Conservation (phyloP, 2,888 invertebrate genomes). For the Scaptodrosophila latifasciaeformis region DNA sequence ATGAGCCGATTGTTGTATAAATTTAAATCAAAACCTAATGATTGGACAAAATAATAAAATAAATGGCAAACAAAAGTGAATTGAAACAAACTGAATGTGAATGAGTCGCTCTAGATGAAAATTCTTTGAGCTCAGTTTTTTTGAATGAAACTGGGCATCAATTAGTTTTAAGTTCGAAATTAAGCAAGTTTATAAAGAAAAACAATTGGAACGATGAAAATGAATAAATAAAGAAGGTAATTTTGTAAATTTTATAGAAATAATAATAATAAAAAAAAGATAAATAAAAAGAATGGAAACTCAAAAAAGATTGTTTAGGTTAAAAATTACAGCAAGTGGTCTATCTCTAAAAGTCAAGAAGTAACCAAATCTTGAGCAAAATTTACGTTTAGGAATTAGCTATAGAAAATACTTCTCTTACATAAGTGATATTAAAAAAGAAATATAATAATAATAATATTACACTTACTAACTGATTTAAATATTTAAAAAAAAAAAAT, state of each 20-base stretch:
- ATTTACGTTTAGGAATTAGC: conserved; percentile 54
- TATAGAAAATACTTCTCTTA: conserved; percentile 58
- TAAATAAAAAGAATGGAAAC: no score
- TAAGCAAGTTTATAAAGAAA: conserved; percentile 48
- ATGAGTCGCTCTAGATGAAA: conserved; percentile 2
- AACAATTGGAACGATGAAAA: conserved; percentile 29
- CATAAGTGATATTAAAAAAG: conserved; percentile 63
- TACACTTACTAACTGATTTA: conserved; percentile 48
- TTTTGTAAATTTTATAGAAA: conserved; percentile 72
- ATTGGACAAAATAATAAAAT: conserved; percentile 47
- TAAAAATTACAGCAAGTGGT: conserved; percentile 34
- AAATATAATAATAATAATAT: conserved; percentile 38
- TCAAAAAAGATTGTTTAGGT: no score
- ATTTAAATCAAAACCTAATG: conserved; percentile 15
- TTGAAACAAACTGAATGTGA: conserved; percentile 30
- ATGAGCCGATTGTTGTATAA: conserved; percentile 74
- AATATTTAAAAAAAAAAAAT: conserved; percentile 29
- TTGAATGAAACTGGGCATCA: no score
- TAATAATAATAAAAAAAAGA: conserved; percentile 42
- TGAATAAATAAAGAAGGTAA: conserved; percentile 42
- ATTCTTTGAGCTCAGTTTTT: no score
- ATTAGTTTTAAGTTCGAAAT: conserved; percentile 43
- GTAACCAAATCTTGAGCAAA: conserved; percentile 45
- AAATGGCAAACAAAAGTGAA: conserved; percentile 40
- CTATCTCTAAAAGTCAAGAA: conserved; percentile 42